Evolutionary conservation across 2,113 vertebrate genomes (phyloP).

Genomic region (Centrocercus urophasianus): DNA sequence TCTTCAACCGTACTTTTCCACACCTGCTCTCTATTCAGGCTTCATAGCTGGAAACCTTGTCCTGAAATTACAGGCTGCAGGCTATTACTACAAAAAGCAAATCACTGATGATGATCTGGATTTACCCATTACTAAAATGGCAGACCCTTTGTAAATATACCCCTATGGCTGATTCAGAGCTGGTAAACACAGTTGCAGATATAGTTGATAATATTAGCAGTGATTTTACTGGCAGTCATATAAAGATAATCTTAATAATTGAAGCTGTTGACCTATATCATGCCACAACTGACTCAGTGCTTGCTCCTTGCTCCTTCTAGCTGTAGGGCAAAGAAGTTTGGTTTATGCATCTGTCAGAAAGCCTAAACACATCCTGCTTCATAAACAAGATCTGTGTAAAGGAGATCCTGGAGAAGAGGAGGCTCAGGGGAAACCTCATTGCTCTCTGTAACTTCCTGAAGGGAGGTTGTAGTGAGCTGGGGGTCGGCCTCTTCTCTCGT

Average conservation of each 20-base stretch:
- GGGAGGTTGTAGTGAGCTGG: too few species aligned
- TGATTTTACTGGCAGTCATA: neutral
- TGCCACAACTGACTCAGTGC: neutral
- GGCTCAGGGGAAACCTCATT: too few species aligned
- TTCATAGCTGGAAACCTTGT: neutral
- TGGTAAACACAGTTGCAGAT: neutral
- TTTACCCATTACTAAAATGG: neutral
- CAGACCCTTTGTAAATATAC: neutral
- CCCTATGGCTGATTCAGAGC: neutral
- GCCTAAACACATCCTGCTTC: neutral
- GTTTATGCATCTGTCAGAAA: neutral
- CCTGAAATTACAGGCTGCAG: neutral
- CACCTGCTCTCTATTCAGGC: neutral
- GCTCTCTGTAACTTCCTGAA: too few species aligned
- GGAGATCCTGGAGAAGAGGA: too few species aligned
- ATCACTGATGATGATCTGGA: neutral
- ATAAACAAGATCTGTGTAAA: neutral
- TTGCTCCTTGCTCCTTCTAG: neutral
- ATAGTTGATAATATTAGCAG: neutral
- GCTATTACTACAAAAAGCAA: neutral
- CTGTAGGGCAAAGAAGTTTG: neutral
- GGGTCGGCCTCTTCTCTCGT: too few species aligned
- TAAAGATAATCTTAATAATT: neutral
- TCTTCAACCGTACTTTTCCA: neutral
- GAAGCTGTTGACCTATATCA: neutral